These are phyloP conservation scores for Pseudopodoces humilis DNA, from an alignment of 2,113 vertebrate genomes.

Conservation along the genomic window DNA sequence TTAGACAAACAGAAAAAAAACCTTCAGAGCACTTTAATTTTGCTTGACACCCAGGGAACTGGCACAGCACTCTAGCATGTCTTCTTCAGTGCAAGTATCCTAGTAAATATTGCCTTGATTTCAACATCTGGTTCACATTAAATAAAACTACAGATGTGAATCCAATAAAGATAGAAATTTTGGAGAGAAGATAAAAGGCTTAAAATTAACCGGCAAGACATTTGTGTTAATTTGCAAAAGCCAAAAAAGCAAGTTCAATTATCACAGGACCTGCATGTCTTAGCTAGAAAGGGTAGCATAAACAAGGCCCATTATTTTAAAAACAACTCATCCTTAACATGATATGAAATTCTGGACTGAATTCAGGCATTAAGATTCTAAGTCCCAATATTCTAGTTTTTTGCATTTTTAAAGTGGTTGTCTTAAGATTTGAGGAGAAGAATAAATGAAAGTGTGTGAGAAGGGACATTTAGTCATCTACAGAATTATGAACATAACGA, in stretches of 20 bases:
- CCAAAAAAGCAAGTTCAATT: neutral
- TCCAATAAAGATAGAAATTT: constrained; percentile 35
- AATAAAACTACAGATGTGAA: constrained; percentile 49
- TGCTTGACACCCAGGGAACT: neutral
- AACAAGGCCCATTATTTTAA: neutral
- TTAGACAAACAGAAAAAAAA: neutral
- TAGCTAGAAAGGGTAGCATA: neutral
- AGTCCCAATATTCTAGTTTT: neutral
- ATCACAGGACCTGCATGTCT: neutral
- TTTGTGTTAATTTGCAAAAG: constrained; percentile 25
- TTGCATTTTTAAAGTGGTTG: neutral
- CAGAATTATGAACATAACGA: neutral
- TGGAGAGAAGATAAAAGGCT: constrained; percentile 13
- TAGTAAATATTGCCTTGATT: constrained; percentile 19
- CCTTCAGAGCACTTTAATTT: neutral
- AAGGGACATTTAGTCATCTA: neutral
- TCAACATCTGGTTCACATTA: constrained; percentile 48
- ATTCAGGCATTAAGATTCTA: neutral
- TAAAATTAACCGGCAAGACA: constrained; percentile 10
- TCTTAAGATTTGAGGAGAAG: neutral
- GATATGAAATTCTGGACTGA: neutral
- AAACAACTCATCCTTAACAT: neutral
- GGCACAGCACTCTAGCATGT: neutral
- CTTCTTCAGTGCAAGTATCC: neutral
- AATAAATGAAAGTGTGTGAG: neutral